Conservation (phyloP, 2,888 invertebrate species). For the Helleia helle region DNA sequence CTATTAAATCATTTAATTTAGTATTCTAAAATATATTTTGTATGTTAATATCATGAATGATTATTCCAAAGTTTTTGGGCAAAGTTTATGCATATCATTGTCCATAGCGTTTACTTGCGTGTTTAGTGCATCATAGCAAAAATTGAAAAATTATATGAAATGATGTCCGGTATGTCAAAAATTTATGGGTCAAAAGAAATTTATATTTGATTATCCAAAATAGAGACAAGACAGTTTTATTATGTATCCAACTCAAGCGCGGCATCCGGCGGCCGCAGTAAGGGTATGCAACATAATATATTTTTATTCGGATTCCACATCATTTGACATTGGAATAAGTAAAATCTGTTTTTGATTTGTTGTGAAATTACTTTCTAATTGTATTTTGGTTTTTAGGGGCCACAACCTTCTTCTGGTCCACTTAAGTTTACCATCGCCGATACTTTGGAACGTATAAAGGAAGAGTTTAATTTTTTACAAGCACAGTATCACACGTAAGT, state of each 20-base stretch:
- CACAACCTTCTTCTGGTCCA: conserved; percentile 90
- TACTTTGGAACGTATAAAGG: conserved; percentile 95
- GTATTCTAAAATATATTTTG: conserved; percentile 28
- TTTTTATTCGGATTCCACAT: conserved; percentile 23
- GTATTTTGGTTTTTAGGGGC: conserved; percentile 75
- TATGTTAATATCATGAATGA: conserved; percentile 56
- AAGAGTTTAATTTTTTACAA: conserved; percentile 96
- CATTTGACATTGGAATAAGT: not conserved
- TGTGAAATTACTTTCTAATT: conserved; percentile 26
- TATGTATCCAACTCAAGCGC: conserved; percentile 84
- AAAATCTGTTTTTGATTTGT: not conserved
- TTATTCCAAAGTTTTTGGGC: conserved; percentile 58
- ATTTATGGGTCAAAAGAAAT: conserved; percentile 47
- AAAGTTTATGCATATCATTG: conserved; percentile 72
- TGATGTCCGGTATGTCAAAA: conserved; percentile 47
- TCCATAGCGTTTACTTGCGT: conserved; percentile 52
- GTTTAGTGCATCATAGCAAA: conserved; percentile 57
- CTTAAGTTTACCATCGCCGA: conserved; percentile 95
- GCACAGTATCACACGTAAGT: conserved; percentile 96
- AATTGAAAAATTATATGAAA: conserved; percentile 42
- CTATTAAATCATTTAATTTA: conserved; percentile 22
- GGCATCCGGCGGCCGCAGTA: conserved; percentile 84
- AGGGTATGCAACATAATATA: conserved; percentile 75
- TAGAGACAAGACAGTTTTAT: conserved; percentile 27
- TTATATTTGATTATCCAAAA: conserved; percentile 46